Evolutionary conservation across 2,113 vertebrate genomes (phyloP).

Genomic region (Pelobates fuscus): DNA sequence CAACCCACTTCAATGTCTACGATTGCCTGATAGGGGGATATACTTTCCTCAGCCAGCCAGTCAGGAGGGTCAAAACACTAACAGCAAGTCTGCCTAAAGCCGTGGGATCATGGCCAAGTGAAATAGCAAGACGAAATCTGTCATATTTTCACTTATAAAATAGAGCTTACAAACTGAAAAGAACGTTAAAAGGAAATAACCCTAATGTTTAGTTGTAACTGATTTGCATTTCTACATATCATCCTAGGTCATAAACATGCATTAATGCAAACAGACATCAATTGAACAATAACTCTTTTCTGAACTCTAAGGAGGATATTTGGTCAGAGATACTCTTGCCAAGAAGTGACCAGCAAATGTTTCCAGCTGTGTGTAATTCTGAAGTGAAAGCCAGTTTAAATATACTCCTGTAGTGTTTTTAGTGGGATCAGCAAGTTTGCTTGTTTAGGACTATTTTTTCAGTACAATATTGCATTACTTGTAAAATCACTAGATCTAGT

Average conservation of each 20-base stretch:
- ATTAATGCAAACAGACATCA: conserved; percentile 51
- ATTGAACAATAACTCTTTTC: conserved; percentile 58
- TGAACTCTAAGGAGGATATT: conserved; percentile 59
- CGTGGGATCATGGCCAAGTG: conserved; percentile 20
- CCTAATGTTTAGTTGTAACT: conserved; percentile 5
- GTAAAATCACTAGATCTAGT: neutral
- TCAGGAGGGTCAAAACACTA: neutral
- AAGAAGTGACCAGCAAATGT: conserved; percentile 59
- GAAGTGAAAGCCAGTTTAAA: conserved; percentile 49
- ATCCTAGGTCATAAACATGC: conserved; percentile 36
- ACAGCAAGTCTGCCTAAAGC: neutral
- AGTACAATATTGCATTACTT: neutral
- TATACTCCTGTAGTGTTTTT: conserved; percentile 38
- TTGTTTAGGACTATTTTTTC: conserved; percentile 24
- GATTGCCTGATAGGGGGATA: too few relatives aligned
- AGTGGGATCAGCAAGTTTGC: conserved; percentile 2
- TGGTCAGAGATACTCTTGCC: conserved; percentile 55
- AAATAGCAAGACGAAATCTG: neutral
- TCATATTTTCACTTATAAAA: conserved; percentile 5
- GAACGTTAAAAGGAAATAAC: neutral
- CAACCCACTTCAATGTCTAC: too few relatives aligned
- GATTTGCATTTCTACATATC: conserved; percentile 21
- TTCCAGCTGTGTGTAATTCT: conserved; percentile 62
- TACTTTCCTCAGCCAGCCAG: neutral
- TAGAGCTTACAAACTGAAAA: conserved; percentile 2